Base-by-base conservation (phyloP, 30 jellyfish, hydroid and myxozoan species). In the Hydra vulgaris region DNA sequence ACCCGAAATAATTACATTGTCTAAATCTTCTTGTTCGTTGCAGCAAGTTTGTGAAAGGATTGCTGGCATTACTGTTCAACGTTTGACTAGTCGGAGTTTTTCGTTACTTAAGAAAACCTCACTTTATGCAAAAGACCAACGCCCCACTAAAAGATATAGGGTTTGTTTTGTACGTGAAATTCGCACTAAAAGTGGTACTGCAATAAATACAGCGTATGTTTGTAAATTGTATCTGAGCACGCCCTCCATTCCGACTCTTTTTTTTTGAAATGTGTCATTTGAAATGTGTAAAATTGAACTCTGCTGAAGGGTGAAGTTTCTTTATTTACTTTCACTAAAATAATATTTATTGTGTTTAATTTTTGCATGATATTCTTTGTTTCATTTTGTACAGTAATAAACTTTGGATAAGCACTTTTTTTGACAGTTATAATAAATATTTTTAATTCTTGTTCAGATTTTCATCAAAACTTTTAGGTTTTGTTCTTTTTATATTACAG, bases 21-120 rank as follows among this genome's bases (percentile, higher is more conserved):
- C 12, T n/a, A n/a, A n/a, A 18, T 18, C 53, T 18, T 53, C 23
- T 22, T 8, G 53, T 18, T 26, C 18, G 27, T 15, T 25, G 25
- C 79, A 18, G 52, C 84, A 7, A 25, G 53, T 25, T 18, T 22
- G 22, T 7, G 26, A 25, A 7, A 76, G 25, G 20, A 53, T 25
- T 76, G 84, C 54, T 76, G 79, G 27, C 12, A 12, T 3, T 40
- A 40, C 61, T 76, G 27, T 19, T 76, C 23, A 76, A 23, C 84
- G 66, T 7, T 26, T 79, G 16, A 67, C 66, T 54, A 84, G 84
- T 8, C 18, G 86, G 70, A 72, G 55, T 40, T 66, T 79, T 79
- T 22, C 66, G 8, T 23, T 84, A 21, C 25, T 53, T 18, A 76
- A 76, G 79, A 21, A 76, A 53, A 22, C 84, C 21, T 22, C 80